A percentile compares a stretch with the other conserved stretches of the same genome.
Evolutionary conservation across 2,113 vertebrate genomes (phyloP).

Genomic region (Brienomyrus longianalis): DNA sequence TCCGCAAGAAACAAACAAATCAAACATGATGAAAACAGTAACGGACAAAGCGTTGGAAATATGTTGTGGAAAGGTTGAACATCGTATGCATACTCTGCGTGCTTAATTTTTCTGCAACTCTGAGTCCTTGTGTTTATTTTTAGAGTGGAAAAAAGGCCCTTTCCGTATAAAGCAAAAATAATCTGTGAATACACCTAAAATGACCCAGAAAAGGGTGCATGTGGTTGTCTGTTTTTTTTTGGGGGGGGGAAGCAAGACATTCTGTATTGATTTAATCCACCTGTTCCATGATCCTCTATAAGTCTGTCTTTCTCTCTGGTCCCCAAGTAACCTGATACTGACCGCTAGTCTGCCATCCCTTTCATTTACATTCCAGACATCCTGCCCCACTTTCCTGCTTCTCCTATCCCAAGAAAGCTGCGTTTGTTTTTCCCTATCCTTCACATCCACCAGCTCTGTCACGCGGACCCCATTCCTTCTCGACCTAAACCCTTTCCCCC

Average conservation of each 20-base stretch:
- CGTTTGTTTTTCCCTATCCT: background rate
- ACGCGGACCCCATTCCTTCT: background rate
- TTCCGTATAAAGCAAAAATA: background rate
- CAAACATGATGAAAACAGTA: conserved; percentile 6
- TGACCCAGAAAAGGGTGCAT: background rate
- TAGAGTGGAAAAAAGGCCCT: background rate
- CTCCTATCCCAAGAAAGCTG: background rate
- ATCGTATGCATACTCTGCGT: background rate
- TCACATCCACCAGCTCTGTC: background rate
- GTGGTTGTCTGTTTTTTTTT: background rate
- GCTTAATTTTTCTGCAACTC: background rate
- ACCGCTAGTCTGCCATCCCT: background rate
- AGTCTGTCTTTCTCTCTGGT: background rate
- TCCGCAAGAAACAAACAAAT: conserved; percentile 1
- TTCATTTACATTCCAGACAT: background rate
- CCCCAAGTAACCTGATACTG: background rate
- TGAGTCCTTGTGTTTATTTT: background rate
- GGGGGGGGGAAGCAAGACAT: background rate
- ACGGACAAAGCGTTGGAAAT: background rate
- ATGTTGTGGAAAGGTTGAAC: background rate
- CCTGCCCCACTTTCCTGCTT: background rate
- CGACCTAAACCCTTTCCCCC: background rate
- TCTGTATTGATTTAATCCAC: background rate
- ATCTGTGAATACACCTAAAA: background rate
- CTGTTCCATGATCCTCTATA: background rate